A percentile compares a stretch with the other conserved stretches of the same genome.
Conservation (phyloP, 2,797 vertebrate species). For the Alectoris magna region DNA sequence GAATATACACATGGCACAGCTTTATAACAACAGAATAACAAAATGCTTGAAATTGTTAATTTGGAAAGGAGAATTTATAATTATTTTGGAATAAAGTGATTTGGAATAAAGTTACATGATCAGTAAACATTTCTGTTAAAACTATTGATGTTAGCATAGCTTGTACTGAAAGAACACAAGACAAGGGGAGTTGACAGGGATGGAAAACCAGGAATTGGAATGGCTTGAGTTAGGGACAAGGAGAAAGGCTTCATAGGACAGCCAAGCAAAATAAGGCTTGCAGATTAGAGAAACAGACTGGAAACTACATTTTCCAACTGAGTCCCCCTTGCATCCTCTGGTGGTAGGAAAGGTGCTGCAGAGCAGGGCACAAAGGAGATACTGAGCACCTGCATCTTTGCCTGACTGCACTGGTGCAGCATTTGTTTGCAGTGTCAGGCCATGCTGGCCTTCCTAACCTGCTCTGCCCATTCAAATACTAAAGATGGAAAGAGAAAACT, state of each 20-base stretch:
- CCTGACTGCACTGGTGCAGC: fast-evolving
- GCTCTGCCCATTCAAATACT: neutral
- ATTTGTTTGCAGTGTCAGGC: fast-evolving
- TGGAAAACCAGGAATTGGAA: neutral
- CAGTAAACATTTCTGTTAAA: neutral
- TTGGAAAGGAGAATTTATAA: neutral
- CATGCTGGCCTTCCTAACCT: fast-evolving
- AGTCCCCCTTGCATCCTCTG: neutral
- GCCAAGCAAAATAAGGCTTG: neutral
- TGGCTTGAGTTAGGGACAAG: neutral
- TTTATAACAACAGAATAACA: neutral
- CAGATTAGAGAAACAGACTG: neutral
- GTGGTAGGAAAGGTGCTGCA: neutral
- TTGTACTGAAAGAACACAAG: neutral
- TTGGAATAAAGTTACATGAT: too few relatives aligned
- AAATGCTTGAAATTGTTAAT: fast-evolving
- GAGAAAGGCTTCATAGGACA: neutral
- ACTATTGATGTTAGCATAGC: neutral
- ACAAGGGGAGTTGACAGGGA: neutral
- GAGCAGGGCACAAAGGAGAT: neutral
- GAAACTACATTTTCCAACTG: neutral
- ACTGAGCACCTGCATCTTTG: fast-evolving
- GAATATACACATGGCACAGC: neutral
- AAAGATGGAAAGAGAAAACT: neutral
- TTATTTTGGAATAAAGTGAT: neutral